Conservation (phyloP, 2,888 invertebrate genomes). For the Ophraella communa region DNA sequence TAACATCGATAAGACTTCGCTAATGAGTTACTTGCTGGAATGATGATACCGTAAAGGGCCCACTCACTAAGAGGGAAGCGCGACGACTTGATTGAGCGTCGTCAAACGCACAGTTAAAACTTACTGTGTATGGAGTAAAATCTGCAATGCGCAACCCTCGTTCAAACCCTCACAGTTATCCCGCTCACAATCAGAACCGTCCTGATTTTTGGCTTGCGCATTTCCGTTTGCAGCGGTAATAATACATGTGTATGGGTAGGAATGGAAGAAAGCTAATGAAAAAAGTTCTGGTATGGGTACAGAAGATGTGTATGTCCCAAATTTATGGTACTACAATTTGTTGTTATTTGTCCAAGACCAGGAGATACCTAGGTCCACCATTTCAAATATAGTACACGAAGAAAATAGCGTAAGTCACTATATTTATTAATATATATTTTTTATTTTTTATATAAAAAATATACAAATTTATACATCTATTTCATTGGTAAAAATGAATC, state of each 20-base stretch:
- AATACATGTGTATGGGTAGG: background rate
- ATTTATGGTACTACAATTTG: conserved; percentile 33
- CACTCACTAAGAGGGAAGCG: background rate
- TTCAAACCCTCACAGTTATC: no score
- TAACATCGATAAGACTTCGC: no score
- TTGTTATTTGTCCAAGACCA: conserved; percentile 30
- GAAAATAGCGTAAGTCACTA: no score
- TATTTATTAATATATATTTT: no score
- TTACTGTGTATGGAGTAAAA: conserved; percentile 2
- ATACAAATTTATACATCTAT: no score
- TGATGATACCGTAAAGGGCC: no score
- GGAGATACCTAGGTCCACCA: conserved; percentile 27
- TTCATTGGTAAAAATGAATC: no score
- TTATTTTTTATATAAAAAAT: no score
- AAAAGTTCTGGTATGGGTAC: conserved; percentile 18
- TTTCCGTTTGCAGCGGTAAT: conserved; percentile 1
- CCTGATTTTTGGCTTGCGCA: conserved; percentile 12
- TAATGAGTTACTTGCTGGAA: no score
- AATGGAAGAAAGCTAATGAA: no score
- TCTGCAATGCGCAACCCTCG: background rate
- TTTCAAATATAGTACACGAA: conserved; percentile 6
- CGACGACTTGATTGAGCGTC: background rate
- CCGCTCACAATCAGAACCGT: conserved; percentile 3
- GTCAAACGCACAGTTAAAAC: background rate
- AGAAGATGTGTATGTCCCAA: conserved; percentile 27